Evolutionary conservation across 2,888 invertebrate species (phyloP).

Genomic region (Ectropis crepuscularia): DNA sequence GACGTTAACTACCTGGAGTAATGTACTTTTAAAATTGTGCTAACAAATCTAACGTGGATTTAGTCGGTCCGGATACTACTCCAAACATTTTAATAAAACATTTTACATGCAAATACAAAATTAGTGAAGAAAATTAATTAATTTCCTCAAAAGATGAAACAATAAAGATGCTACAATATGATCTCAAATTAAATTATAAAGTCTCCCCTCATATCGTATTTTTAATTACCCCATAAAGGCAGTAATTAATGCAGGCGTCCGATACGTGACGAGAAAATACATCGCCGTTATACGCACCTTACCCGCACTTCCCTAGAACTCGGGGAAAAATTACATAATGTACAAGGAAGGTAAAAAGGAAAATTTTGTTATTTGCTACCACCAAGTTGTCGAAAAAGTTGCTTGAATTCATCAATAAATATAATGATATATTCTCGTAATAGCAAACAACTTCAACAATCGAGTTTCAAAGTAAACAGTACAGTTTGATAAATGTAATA

Average conservation of each 20-base stretch:
- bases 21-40: too few species aligned
- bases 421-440: too few species aligned
- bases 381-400: too few species aligned
- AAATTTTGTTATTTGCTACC: too few species aligned
- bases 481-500: too few species aligned
- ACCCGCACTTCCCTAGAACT: neutral
- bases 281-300: neutral
- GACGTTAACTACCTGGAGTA: too few species aligned
- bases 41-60: too few species aligned
- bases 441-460: too few species aligned
- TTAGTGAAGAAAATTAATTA: neutral
- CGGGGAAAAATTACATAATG: slow-evolving; percentile 19
- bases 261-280: slow-evolving; percentile 38
- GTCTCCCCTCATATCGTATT: slow-evolving; percentile 18
- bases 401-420: too few species aligned
- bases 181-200: slow-evolving; percentile 22
- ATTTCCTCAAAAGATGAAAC: neutral
- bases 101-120: neutral
- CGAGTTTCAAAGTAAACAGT: too few species aligned
- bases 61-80: too few species aligned
- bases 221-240: slow-evolving; percentile 32
- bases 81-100: too few species aligned
- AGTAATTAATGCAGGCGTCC: slow-evolving; percentile 38
- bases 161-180: slow-evolving; percentile 13
- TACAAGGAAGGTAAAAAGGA: neutral